Conservation (phyloP, 2,888 invertebrate species). For the Exephanes ischioxanthus region DNA sequence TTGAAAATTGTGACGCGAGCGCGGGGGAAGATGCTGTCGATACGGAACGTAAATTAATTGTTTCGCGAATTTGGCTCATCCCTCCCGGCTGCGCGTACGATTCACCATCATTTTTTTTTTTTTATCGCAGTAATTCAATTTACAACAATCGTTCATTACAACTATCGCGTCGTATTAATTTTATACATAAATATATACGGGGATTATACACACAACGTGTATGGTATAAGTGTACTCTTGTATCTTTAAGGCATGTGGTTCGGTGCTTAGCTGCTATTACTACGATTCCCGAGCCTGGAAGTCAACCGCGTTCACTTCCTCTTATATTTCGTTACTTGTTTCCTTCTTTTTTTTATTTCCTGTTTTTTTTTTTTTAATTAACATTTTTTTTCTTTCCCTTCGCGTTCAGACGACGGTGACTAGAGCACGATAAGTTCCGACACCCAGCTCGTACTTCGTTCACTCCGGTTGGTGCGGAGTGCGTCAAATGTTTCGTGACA, state of each 20-base stretch:
- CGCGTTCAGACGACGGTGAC: constrained; percentile 14
- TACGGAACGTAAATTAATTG: background rate
- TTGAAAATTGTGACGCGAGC: constrained; percentile 8
- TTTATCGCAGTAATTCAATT: background rate
- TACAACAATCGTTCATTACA: constrained; percentile 7
- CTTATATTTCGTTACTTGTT: constrained; percentile 17
- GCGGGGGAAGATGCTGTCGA: background rate
- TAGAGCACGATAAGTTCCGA: background rate
- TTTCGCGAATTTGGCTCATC: background rate
- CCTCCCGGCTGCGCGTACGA: background rate
- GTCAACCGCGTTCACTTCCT: constrained; percentile 46
- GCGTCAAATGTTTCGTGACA: background rate
- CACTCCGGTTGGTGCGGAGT: background rate
- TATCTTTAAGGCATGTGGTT: constrained; percentile 77
- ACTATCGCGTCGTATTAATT: constrained; percentile 32
- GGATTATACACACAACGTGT: constrained; percentile 61
- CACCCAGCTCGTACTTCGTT: background rate
- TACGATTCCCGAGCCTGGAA: constrained; percentile 69
- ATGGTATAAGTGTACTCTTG: constrained; percentile 68
- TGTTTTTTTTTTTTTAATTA: background rate
- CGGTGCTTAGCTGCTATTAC: constrained; percentile 75
- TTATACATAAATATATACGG: constrained; percentile 63
- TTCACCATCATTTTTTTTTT: constrained; percentile 15
- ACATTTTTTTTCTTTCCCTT: background rate
- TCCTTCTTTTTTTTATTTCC: constrained; percentile 8